phyloP scores from a whole-genome alignment of 2,797 vertebrate species.

The Lacerta bilineata region DNA sequence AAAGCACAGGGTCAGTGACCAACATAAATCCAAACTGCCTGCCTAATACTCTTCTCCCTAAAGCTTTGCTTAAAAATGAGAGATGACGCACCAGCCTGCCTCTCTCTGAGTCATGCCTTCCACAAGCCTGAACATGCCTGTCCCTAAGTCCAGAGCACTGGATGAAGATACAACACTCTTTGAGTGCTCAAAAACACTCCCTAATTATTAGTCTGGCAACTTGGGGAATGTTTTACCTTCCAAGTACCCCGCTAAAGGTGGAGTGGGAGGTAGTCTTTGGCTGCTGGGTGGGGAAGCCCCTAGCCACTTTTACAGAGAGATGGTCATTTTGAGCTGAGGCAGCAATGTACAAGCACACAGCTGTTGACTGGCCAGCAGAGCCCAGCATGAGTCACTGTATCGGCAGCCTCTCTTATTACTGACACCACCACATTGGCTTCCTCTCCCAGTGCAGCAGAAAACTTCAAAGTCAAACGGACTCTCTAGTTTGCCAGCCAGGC shows the following conservation, averaged over 20 bases:
- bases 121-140: too few species aligned
- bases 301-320: not conserved
- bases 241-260: not conserved
- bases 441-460: not conserved
- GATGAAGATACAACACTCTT: not conserved
- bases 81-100: not conserved
- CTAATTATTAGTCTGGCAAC: not conserved
- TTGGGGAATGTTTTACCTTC: not conserved
- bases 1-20: not conserved
- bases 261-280: not conserved
- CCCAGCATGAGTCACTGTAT: too few species aligned
- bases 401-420: not conserved
- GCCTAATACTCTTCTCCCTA: not conserved
- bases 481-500: not conserved
- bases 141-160: not conserved
- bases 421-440: not conserved
- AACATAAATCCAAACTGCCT: constrained; percentile 18
- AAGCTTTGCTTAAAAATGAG: not conserved
- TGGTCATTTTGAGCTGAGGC: not conserved
- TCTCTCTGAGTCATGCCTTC: not conserved
- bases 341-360: not conserved
- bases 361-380: not conserved
- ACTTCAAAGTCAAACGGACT: not conserved
- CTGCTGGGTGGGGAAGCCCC: not conserved
- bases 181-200: not conserved